Base-by-base conservation (phyloP, 2,888 invertebrate species). In the Exephanes ischioxanthus region DNA sequence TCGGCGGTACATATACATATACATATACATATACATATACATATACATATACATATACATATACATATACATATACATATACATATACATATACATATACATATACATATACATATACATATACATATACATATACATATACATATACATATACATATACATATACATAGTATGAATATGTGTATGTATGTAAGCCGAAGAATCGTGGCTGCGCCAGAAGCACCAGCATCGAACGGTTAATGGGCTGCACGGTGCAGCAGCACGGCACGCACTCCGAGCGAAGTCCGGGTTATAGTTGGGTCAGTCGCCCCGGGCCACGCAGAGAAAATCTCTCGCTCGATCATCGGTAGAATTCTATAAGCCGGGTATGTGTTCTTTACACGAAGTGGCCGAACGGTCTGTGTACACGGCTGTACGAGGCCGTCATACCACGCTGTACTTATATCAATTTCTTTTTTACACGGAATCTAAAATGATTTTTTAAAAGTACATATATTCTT, bases 281-380 rank as follows among this genome's bases (percentile, higher is more conserved):
- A 82, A 85, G 85, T 85, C 85, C 85, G 85, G 85, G 85, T 85
- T 85, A 45, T 14, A 85, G 85, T 81, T 85, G 85, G 85, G 85
- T 85, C 85, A 85, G 73, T 85, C 37, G 85, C 85, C 85, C 85
- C 85, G 81, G 85, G 85, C 85, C 78, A 85, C 70, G 67, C 63
- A 70, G 81, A 79, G 81, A 75, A 85, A 85, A 81, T 81, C 81
- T 81, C 81, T 84, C 84, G 19, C 84, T 30, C 72, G 19, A 22
- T 61, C 61, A 33, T 61, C 61, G 37, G 51, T 61, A 51, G 51
- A 53, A 66, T 51, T 22, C 68, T 48, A 26, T 19, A 72, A 45
- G 30, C 61, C 63, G 58, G 53, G 41, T 77, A 67, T 67, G 66
- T 33, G 66, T 76, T 76, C 63, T 66, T 19, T 53, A 77, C 76